Base-by-base conservation (phyloP, 2,888 invertebrate species). In the Tetragnatha montana region DNA sequence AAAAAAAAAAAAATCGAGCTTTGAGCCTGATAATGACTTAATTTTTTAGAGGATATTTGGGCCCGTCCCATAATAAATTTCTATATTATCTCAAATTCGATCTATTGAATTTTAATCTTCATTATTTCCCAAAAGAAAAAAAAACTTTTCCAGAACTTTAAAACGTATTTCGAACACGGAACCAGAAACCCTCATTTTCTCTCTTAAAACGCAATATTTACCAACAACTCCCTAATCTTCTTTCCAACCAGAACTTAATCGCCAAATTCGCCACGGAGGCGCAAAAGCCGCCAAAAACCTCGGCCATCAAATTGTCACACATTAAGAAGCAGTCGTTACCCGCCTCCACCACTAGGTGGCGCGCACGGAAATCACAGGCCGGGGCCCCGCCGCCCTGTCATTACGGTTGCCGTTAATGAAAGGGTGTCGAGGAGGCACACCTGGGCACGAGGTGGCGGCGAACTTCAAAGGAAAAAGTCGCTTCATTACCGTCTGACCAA, bases 301-400 rank as follows among this genome's bases (percentile, higher is more conserved):
- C 60, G 22, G 50, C 80, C 68, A 49, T 70, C 84, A 87, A 87
- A 90, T 90, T 87, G 87, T 90, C 90, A 82, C 90, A 86, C 90
- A 90, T 90, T 90, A 90, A 82, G 90, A 90, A 74, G 90, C 87
- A 90, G 90, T 90, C 78, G 81, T 86, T 90, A 75, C 86, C 87
- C 90, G 90, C 87, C 90, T 73, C 81, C 87, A 22, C 83, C 90
- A 87, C 90, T 90, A 90, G 90, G 90, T 90, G 90, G 90, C 90
- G 90, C 86, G 47, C 70, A 68, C 14, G 71, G 22, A 90, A 90
- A 90, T 90, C 83, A 90, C 74, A 87, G 90, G 87, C 81, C 81
- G 75, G 47, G 60, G 35, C 73, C 21, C 22, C 17, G 80, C 90
- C 90, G 90, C 90, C 84, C 90, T 90, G 75, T 90, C 81, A 90